These are phyloP conservation scores for Actinemys pallida DNA, from an alignment of 2,113 vertebrate genomes.

Conservation along the genomic window DNA sequence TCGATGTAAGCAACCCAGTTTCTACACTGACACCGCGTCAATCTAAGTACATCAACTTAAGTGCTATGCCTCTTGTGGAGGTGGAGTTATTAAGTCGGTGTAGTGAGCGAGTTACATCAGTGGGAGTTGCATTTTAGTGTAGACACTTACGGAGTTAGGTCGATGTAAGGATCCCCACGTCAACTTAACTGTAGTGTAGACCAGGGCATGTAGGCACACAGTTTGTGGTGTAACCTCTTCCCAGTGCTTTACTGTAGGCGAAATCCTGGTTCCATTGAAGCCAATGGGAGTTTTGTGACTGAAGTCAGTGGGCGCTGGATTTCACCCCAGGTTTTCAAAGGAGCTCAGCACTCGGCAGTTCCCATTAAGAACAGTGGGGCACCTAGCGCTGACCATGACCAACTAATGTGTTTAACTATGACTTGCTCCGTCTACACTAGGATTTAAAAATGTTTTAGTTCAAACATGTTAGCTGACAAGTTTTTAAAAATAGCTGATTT, in stretches of 20 bases:
- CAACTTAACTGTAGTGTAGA: neutral
- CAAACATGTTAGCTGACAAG: neutral
- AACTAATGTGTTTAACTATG: neutral
- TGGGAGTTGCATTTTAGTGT: neutral
- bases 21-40: neutral
- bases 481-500: neutral
- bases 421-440: neutral
- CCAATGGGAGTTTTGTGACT: neutral
- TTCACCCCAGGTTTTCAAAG: neutral
- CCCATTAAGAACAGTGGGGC: neutral
- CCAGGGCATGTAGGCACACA: neutral
- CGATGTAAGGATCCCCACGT: neutral
- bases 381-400: neutral
- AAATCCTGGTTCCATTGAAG: neutral
- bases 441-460: neutral
- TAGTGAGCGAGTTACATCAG: neutral
- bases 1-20: neutral
- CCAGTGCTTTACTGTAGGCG: neutral
- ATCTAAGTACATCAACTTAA: neutral
- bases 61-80: neutral
- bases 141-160: neutral
- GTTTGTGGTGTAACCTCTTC: neutral
- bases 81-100: neutral
- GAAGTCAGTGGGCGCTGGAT: neutral
- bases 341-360: neutral